Conservation (phyloP, 2,113 vertebrate genomes). For the Glaucomys volans region DNA sequence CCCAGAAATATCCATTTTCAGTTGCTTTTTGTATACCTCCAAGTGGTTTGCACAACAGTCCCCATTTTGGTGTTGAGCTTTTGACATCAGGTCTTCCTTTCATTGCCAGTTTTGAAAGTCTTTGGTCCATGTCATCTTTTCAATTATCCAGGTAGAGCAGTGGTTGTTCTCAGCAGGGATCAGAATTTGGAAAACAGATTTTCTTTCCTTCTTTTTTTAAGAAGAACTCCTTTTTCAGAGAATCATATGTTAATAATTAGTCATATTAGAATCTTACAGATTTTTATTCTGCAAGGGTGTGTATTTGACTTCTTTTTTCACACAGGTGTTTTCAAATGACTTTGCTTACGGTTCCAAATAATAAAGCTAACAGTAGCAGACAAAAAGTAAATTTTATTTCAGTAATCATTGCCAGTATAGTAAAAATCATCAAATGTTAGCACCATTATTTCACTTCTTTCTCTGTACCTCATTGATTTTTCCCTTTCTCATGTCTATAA, state of each 20-base stretch:
- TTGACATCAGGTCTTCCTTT: fast-evolving
- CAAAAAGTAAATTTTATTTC: background rate
- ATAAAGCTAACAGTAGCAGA: background rate
- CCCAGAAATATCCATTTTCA: background rate
- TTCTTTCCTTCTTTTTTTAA: background rate
- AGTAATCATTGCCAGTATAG: background rate
- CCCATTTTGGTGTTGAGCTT: background rate
- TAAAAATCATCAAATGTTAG: too few relatives aligned
- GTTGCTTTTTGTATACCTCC: too few relatives aligned
- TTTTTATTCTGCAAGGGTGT: background rate
- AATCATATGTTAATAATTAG: background rate
- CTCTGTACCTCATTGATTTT: background rate
- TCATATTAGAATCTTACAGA: background rate
- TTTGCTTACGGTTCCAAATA: background rate
- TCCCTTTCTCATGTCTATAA: background rate
- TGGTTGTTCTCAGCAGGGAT: background rate
- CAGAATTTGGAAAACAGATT: background rate
- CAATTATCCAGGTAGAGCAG: fast-evolving
- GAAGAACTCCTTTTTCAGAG: background rate
- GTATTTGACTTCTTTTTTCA: background rate
- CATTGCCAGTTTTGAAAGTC: background rate
- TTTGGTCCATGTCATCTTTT: fast-evolving
- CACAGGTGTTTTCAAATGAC: background rate
- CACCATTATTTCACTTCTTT: background rate
- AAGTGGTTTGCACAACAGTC: background rate